Evolutionary conservation across 2,888 invertebrate genomes (phyloP).

Genomic region (Oeneis ivallda): DNA sequence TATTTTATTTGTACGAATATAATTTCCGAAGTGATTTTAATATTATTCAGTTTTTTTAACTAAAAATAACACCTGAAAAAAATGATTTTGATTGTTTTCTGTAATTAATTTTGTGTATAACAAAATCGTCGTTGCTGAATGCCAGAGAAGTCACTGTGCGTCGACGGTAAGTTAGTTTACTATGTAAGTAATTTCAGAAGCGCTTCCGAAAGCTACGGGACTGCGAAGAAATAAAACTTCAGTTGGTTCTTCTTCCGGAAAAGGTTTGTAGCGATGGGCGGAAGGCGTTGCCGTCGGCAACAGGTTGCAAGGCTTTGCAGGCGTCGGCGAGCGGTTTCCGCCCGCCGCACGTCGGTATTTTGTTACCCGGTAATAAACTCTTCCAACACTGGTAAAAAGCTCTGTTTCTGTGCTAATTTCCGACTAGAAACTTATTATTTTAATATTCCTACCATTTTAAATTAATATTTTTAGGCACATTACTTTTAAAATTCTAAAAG

Average conservation of each 20-base stretch:
- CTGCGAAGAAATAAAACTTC: constrained; percentile 28
- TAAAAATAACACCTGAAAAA: constrained; percentile 40
- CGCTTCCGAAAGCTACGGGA: constrained; percentile 20
- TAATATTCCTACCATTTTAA: neutral
- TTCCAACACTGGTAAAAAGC: constrained; percentile 50
- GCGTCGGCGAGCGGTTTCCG: constrained; percentile 50
- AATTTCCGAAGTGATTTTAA: constrained; percentile 61
- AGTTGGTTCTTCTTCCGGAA: constrained; percentile 32
- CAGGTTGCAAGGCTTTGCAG: constrained; percentile 68
- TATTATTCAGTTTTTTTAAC: constrained; percentile 53
- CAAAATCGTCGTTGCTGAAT: constrained; percentile 41
- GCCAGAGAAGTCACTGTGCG: constrained; percentile 24
- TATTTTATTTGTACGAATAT: constrained; percentile 49
- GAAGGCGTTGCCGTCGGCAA: constrained; percentile 79
- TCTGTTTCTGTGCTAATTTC: constrained; percentile 46
- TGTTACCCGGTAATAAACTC: constrained; percentile 72
- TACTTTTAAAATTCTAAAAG: neutral
- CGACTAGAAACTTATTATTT: neutral
- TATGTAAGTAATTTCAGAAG: constrained; percentile 37
- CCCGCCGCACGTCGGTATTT: constrained; percentile 62
- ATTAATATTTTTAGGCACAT: neutral
- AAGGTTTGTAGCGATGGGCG: constrained; percentile 64
- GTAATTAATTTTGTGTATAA: constrained; percentile 64
- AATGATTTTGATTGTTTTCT: constrained; percentile 54
- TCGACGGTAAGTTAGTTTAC: constrained; percentile 45